Percentiles rank a stretch among this genome's conserved stretches.
Conservation (phyloP, 2,797 vertebrate species). For the Orestias chungarensis region DNA sequence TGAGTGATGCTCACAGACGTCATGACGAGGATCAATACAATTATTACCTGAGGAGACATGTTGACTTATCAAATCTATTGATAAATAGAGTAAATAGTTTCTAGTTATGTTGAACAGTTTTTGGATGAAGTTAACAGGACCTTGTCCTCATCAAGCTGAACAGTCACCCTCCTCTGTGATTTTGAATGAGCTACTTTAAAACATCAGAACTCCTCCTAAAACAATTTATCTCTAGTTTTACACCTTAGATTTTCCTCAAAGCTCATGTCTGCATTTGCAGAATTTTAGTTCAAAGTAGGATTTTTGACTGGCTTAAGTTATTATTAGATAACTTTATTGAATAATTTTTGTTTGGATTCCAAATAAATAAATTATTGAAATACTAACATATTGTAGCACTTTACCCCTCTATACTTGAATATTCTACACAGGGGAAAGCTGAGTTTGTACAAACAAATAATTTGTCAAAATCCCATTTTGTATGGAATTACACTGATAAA, state of each 20-base stretch:
- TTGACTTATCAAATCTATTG: neutral
- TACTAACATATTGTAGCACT: neutral
- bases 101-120: neutral
- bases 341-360: too few relatives aligned
- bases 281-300: neutral
- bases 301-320: too few relatives aligned
- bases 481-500: neutral
- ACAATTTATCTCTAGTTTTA: neutral
- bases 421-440: neutral
- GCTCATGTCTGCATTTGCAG: neutral
- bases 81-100: neutral
- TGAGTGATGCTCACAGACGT: conserved; percentile 62
- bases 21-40: conserved; percentile 33
- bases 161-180: neutral
- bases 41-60: conserved; percentile 47
- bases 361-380: neutral
- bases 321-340: neutral
- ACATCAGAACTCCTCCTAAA: neutral
- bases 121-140: neutral
- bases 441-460: neutral
- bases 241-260: neutral
- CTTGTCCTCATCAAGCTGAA: neutral
- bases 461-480: neutral
- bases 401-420: neutral
- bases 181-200: neutral